Evolutionary conservation across 2,113 vertebrate species (phyloP), one percentile per base, ranked within the genome.

Genomic region (Apus apus): DNA sequence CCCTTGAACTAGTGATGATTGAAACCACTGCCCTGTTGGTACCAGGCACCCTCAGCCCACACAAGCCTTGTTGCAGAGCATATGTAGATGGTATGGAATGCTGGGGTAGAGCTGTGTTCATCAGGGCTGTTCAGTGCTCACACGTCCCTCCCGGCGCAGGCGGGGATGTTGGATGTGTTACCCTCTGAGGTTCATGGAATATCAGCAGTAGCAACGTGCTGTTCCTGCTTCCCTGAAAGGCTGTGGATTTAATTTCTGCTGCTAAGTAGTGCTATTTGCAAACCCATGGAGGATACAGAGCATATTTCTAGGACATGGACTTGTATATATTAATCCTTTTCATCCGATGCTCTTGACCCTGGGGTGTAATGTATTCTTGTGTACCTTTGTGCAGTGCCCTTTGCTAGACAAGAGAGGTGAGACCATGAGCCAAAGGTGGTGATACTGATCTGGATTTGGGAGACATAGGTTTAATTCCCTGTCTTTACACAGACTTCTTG

Each of bases 181-280:
- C 93, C 78, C 85, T 82, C 87, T 8, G 66, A 89, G 87, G 22
- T 46, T 71, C 51, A 1, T 2, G 7, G 60, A 73, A 71, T 0
- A 77, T 64, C 92, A 93, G 85, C 81, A 82, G 71, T 6, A 79
- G 67, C 78, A 64, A 27, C 0, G 14, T n/a, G 60, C 90, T 81
- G 75, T 48, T 93, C 75, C 89, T 56, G 94, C 88, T 43, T 56
- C 26, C 43, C 83, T 95, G 68, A 81, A 84, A 83, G 85, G 85
- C 87, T 82, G 78, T 58, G 82, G 72, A 8, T 96, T 96, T 91
- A 85, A 96, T 91, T 93, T 76, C 90, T 86, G 72, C 82, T 97
- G 74, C 89, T 85, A 61, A 66, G 94, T 1, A 64, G 70, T 27
- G 73, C 91, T 95, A 71, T 94, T 96, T 94, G 91, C 94, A 96